Evolutionary conservation across 2,888 invertebrate genomes (phyloP).

Genomic region (Xanthostigma xanthostigma): DNA sequence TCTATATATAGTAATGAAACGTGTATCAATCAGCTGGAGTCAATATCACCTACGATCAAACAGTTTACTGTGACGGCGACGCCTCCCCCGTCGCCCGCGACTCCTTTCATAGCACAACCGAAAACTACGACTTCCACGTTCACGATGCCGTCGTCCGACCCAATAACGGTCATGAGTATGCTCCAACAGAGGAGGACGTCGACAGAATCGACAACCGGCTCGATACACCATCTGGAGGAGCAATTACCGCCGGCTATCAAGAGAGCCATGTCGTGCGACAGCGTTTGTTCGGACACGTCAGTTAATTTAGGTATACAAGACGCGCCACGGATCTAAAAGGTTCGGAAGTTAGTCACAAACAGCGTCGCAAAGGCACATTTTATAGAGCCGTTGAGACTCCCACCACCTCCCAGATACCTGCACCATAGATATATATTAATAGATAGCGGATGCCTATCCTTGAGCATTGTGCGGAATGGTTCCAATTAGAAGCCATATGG

Average conservation of each 20-base stretch:
- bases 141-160: background rate
- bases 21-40: too few relatives aligned
- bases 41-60: background rate
- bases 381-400: too few relatives aligned
- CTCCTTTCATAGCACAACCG: background rate
- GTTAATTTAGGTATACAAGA: slow-evolving; percentile 32
- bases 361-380: too few relatives aligned
- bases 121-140: background rate
- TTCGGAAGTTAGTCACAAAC: too few relatives aligned
- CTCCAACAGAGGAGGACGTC: slow-evolving; percentile 2
- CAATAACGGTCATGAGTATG: background rate
- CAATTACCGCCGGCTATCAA: slow-evolving; percentile 30
- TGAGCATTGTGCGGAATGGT: too few relatives aligned
- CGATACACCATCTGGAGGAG: slow-evolving; percentile 8
- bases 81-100: slow-evolving; percentile 21
- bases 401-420: too few relatives aligned
- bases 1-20: too few relatives aligned
- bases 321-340: too few relatives aligned
- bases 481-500: too few relatives aligned
- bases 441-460: too few relatives aligned
- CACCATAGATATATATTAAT: too few relatives aligned
- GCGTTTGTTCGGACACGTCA: slow-evolving; percentile 65
- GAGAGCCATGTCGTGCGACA: slow-evolving; percentile 63
- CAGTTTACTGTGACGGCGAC: slow-evolving; percentile 23
- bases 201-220: background rate